Evolutionary conservation across 2,888 invertebrate species (phyloP).

Genomic region (Lissonota sp.): DNA sequence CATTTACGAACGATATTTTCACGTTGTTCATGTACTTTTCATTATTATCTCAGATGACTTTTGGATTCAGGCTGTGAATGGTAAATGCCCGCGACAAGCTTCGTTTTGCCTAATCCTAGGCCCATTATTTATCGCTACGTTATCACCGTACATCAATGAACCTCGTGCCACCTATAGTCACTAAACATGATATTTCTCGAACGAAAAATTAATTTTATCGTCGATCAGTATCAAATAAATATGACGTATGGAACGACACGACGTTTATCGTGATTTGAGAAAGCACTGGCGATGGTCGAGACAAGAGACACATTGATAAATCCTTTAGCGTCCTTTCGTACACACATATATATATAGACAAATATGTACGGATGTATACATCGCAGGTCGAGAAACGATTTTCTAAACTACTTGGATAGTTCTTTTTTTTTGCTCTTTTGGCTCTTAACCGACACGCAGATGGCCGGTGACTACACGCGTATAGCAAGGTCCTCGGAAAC

Average conservation of each 20-base stretch:
- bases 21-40: background rate
- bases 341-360: slow-evolving; percentile 17
- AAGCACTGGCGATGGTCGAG: slow-evolving; percentile 64
- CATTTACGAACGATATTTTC: too few relatives aligned
- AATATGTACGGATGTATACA: too few relatives aligned
- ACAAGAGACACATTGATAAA: slow-evolving; percentile 57
- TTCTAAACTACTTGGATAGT: background rate
- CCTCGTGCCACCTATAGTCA: slow-evolving; percentile 49
- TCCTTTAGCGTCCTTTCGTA: slow-evolving; percentile 55
- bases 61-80: slow-evolving; percentile 68
- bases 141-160: slow-evolving; percentile 64
- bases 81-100: slow-evolving; percentile 69
- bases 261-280: slow-evolving; percentile 61
- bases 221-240: background rate
- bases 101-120: slow-evolving; percentile 49
- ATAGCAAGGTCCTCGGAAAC: slow-evolving; percentile 58
- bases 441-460: slow-evolving; percentile 67
- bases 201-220: background rate
- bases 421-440: slow-evolving; percentile 55
- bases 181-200: background rate
- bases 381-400: slow-evolving; percentile 61
- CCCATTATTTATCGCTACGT: slow-evolving; percentile 47
- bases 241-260: slow-evolving; percentile 43
- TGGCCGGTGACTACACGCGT: slow-evolving; percentile 50
- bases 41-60: slow-evolving; percentile 25